Evolutionary conservation across 2,113 vertebrate genomes (phyloP), one percentile per base, ranked within the genome.

Genomic region (Phyllopteryx taeniolatus): DNA sequence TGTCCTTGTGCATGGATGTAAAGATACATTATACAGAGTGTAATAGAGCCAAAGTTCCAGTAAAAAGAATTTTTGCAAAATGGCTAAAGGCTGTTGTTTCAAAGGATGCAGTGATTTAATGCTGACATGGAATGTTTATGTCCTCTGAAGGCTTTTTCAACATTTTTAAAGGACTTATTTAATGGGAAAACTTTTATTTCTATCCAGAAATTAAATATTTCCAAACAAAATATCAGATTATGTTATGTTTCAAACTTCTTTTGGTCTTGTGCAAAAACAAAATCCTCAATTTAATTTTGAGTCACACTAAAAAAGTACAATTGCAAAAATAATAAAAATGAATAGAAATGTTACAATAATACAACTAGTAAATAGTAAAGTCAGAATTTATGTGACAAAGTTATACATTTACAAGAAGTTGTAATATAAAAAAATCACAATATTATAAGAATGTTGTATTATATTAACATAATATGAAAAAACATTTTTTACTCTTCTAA

Each of bases 51-150:
- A 60, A 66, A 70, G 61, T 65, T 59, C 61, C 10, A 2, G 54
- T 59, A 35, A 79, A 56, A 10, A n/a, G 60, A 56, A 56, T 68
- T 27, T 80, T 47, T 57, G 60, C 22, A 42, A 72, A 71, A 68
- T 64, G 68, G 49, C 83, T 74, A 63, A 10, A 10, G 80, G 84
- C 56, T 76, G 77, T 74, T 66, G 39, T 83, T 77, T 83, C 75
- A 51, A 49, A 70, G 70, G 61, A 0, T 49, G 0, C 43, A 69
- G 74, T 70, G 14, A 64, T 9, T 56, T 14, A 31, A 59, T 42
- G 46, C 43, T 78, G 61, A 68, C 13, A 54, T 68, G 44, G 53
- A 66, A n/a, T 9, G 19, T 10, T 27, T 31, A 42, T 61, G 31
- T 17, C 51, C 54, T 49, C 22, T 56, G 4, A 10, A 15, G 46